A percentile compares a stretch with the other conserved stretches of the same genome.
These are phyloP conservation scores for Oxygymnocypris stewartii DNA, from an alignment of 2,113 vertebrate genomes.

Conservation along the genomic window DNA sequence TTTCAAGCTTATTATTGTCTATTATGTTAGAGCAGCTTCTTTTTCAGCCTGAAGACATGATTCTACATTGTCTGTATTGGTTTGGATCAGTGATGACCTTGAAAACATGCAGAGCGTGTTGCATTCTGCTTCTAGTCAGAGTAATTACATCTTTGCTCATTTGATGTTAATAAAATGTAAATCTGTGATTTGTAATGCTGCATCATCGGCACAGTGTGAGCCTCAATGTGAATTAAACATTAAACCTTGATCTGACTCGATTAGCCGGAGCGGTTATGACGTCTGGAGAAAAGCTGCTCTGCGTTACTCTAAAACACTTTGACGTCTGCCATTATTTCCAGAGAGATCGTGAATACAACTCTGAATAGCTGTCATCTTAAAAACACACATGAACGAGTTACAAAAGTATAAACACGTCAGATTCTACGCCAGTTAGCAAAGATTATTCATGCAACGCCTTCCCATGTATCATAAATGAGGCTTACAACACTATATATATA, in stretches of 20 bases:
- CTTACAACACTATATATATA: background rate
- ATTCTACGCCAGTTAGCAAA: background rate
- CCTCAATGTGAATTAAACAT: background rate
- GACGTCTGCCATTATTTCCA: background rate
- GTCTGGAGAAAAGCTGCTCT: slow-evolving; percentile 23
- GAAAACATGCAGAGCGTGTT: background rate
- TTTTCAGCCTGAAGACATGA: background rate
- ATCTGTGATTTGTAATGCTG: background rate
- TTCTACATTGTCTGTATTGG: slow-evolving; percentile 1
- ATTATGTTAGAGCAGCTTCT: slow-evolving; percentile 3
- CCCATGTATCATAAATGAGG: background rate
- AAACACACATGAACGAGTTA: background rate
- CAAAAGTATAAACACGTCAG: background rate
- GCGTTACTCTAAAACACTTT: background rate
- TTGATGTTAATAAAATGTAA: slow-evolving; percentile 9
- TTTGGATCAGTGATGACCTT: slow-evolving; percentile 2
- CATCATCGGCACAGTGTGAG: slow-evolving; percentile 8
- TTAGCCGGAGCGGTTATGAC: background rate
- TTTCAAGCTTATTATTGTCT: background rate
- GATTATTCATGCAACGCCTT: background rate
- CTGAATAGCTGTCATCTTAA: background rate
- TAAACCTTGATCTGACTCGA: slow-evolving; percentile 9
- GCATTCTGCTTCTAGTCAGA: slow-evolving; percentile 5
- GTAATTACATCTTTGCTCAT: background rate
- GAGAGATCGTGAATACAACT: background rate